Evolutionary conservation across 2,888 invertebrate species (phyloP), one percentile per base, ranked within the genome.

Genomic region (Chymomyza amoena): DNA sequence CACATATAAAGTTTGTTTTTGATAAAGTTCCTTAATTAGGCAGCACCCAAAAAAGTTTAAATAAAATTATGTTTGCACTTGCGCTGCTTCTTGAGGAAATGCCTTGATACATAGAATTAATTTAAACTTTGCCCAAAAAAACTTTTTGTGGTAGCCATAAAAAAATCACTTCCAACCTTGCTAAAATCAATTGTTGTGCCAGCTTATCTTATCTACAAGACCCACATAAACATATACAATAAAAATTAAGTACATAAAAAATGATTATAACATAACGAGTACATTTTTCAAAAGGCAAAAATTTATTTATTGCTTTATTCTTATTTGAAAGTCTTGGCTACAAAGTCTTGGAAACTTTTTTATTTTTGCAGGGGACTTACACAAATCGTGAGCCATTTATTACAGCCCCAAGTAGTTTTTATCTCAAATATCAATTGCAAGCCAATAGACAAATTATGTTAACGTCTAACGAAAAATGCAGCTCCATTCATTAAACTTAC

Each of bases 361-460:
- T 16, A 4, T 61, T 61, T 61, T 45, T 10, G 39, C 39, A 9
- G 39, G 39, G 39, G 7, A 39, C 9, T 9, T 39, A 45, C 39
- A n/a, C 18, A 18, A 54, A 54, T 54, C 54, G n/a, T 54, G 54
- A 16, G 54, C 16, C 54, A 54, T 54, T 54, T n/a, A n/a, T 13
- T 59, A 20, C 15, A 2, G 7, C 9, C 6, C 32, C 10, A 28
- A 20, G 25, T 18, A 9, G 61, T 70, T 9, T 52, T 60, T 57
- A 69, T 67, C 68, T 56, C 60, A 67, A 28, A 64, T 57, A 52
- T 25, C 65, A 63, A 61, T 62, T 62, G 75, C 69, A 70, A 85
- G 80, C 72, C 72, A 64, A 69, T 66, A 77, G 79, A 88, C 81
- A 83, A 86, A 88, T 83, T 88, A 84, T 75, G 76, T 75, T 73